Evolutionary conservation across 2,888 invertebrate genomes (phyloP).

Genomic region (Cerastis rubricosa): DNA sequence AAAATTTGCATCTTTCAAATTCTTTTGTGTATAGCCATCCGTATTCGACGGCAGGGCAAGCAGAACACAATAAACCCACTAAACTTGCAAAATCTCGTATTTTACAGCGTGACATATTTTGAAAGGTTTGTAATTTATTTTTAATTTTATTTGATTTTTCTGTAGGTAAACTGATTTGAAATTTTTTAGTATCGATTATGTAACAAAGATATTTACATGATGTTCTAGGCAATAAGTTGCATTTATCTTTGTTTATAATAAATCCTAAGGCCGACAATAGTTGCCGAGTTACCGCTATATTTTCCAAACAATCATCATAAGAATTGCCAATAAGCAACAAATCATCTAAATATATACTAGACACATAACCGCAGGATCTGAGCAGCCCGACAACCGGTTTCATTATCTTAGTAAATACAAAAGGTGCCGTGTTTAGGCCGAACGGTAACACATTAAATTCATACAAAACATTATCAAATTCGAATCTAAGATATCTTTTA

Average conservation of each 20-base stretch:
- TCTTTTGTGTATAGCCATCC: background rate
- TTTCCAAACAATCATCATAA: background rate
- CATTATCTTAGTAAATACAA: constrained; percentile 7
- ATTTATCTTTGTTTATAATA: constrained; percentile 4
- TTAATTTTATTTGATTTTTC: background rate
- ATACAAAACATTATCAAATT: background rate
- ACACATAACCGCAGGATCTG: constrained; percentile 6
- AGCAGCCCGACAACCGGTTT: background rate
- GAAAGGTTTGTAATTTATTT: constrained; percentile 2
- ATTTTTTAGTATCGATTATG: background rate
- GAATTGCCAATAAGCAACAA: background rate
- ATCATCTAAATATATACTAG: constrained; percentile 11
- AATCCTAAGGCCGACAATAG: background rate
- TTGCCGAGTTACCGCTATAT: background rate
- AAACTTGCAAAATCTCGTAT: constrained; percentile 4
- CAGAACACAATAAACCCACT: background rate
- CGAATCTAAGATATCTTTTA: constrained; percentile 6
- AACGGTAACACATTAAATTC: constrained; percentile 5
- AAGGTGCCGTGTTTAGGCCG: constrained; percentile 1
- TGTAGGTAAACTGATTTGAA: background rate
- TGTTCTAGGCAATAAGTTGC: constrained; percentile 1
- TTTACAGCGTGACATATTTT: constrained; percentile 2
- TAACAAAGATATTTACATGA: background rate
- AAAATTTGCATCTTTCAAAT: background rate
- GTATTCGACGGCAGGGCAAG: constrained; percentile 2